Evolutionary conservation across 2,113 vertebrate species (phyloP), one percentile per base, ranked within the genome.

Genomic region (Uria aalge): DNA sequence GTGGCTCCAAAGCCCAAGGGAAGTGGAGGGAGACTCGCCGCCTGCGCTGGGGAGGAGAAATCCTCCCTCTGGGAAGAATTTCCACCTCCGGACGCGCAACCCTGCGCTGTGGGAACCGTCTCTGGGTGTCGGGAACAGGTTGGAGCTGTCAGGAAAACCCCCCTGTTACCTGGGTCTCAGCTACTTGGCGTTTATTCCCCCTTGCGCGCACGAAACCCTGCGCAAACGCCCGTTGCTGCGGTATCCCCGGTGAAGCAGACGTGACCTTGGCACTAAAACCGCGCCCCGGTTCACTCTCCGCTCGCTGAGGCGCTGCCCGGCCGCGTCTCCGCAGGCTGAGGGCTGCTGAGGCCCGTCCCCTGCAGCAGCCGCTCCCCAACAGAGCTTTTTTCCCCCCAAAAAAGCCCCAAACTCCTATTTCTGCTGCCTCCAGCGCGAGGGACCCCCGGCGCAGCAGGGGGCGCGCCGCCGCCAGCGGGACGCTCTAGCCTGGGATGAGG

Each of bases 161-260:
- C 5, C 30, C 6, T 9, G 15, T 55, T 27, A 7, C 52, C 38
- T 8, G 17, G 1, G 2, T 0, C 8, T 8, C 1, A 11, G 27
- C 15, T 3, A 2, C 17, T 19, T 50, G 6, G 6, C 1, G 1
- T 4, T 34, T 30, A 1, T 20, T 57, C 12, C 30, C 48, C 22
- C 15, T 9, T 1, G 2, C 1, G 1, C 2, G 0, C 5, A 0
- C 0, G 6, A 5, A 43, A 15, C 10, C 5, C 8, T 2, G 43
- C 1, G 1, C 6, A 3, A 50, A 15, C 4, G 13, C 4, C 9
- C 11, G 23, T 8, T 29, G 6, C 3, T 16, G 12, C 8, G 1
- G 12, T 5, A 9, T 11, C 72, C n/a, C 34, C 6, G 55, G 20
- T 5, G 12, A 7, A 36, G 15, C 32, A 6, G 2, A 7, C 34